A percentile compares a stretch with the other conserved stretches of the same genome.
phyloP scores from a whole-genome alignment of 2,888 invertebrate genomes.

The Atrina japonica region DNA sequence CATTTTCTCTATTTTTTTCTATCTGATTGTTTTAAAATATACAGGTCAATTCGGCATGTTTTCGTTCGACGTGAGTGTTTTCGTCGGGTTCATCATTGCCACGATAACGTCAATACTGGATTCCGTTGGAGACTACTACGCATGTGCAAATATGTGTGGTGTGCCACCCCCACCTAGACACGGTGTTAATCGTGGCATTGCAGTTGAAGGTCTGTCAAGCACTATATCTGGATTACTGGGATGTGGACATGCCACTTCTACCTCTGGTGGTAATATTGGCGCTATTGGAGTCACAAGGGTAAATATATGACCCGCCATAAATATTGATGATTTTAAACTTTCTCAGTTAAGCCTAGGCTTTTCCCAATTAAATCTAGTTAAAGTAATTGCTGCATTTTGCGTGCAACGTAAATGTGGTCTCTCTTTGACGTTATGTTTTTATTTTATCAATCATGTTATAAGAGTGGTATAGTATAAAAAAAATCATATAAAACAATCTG shows the following conservation, averaged over 20 bases:
- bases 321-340: too few relatives aligned
- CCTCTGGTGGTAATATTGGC: conserved; percentile 94
- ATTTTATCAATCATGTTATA: too few relatives aligned
- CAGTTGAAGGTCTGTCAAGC: conserved; percentile 91
- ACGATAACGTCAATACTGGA: conserved; percentile 68
- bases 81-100: conserved; percentile 60
- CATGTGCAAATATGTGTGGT: conserved; percentile 86
- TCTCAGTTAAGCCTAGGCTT: too few relatives aligned
- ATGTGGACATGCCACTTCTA: conserved; percentile 92
- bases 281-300: conserved; percentile 93
- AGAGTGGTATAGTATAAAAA: too few relatives aligned
- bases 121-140: conserved; percentile 91
- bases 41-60: conserved; percentile 67
- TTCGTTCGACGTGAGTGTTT: conserved; percentile 50
- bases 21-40: conserved; percentile 13
- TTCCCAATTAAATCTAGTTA: too few relatives aligned
- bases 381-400: too few relatives aligned
- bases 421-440: too few relatives aligned
- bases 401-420: too few relatives aligned
- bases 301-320: too few relatives aligned
- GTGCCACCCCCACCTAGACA: conserved; percentile 91
- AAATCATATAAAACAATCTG: too few relatives aligned
- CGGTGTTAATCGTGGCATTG: conserved; percentile 87
- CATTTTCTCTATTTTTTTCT: too few relatives aligned
- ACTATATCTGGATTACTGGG: conserved; percentile 91